Conservation (phyloP, 2,888 invertebrate species). For the Lepidocyrtoides sp. region DNA sequence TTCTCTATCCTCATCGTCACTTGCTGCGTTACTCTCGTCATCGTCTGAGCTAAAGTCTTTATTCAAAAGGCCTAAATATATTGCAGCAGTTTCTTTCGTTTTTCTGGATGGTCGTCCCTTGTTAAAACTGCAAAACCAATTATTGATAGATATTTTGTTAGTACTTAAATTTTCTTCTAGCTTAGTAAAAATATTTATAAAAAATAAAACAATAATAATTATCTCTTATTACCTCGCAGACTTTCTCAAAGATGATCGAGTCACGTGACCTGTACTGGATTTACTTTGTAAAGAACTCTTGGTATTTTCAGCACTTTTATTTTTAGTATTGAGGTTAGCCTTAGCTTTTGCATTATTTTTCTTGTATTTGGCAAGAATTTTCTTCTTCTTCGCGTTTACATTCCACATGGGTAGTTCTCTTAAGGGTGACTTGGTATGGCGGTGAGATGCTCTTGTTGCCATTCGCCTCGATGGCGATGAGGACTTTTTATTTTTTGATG, state of each 20-base stretch:
- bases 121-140: conserved; percentile 24
- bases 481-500: conserved; percentile 64
- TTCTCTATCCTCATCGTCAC: conserved; percentile 86
- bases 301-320: conserved; percentile 43
- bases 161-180: not conserved
- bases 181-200: not conserved
- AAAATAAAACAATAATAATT: conserved; percentile 6
- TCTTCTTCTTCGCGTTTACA: conserved; percentile 73
- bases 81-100: conserved; percentile 92
- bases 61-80: conserved; percentile 92
- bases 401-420: conserved; percentile 85
- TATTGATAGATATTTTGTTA: no score
- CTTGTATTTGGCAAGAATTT: conserved; percentile 72
- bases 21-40: conserved; percentile 88
- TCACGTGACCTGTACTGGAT: conserved; percentile 20
- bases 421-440: conserved; percentile 83
- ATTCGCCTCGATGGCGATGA: conserved; percentile 61
- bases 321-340: conserved; percentile 48
- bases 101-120: conserved; percentile 88
- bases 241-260: conserved; percentile 63
- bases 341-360: conserved; percentile 68
- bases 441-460: conserved; percentile 83
- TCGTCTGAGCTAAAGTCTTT: conserved; percentile 90
- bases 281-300: conserved; percentile 36
- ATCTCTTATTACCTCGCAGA: conserved; percentile 64